Evolutionary conservation across 2,888 invertebrate species (phyloP).

Genomic region (Protodeltote pygarga): DNA sequence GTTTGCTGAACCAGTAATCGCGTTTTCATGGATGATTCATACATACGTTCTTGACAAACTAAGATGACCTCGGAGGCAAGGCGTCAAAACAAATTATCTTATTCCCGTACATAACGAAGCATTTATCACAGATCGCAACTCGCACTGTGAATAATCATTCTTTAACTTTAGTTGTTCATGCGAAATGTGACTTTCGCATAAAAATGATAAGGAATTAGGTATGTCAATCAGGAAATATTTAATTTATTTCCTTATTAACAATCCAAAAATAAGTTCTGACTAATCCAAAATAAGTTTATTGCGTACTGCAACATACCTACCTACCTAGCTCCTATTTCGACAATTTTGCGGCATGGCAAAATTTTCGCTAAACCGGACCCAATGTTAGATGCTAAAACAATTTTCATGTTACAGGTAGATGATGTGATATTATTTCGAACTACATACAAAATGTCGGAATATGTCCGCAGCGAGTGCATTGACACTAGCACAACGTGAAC

Average conservation of each 20-base stretch:
- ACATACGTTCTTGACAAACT: constrained; percentile 68
- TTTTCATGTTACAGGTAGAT: constrained; percentile 36
- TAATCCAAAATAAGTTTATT: too few species aligned
- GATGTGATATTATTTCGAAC: constrained; percentile 41
- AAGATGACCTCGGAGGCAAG: constrained; percentile 59
- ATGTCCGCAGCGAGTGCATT: constrained; percentile 59
- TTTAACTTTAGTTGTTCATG: too few species aligned
- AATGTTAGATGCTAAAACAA: too few species aligned
- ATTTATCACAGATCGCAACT: constrained; percentile 22
- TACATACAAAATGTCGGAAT: constrained; percentile 52
- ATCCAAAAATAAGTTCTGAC: too few species aligned
- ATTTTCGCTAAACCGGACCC: too few species aligned
- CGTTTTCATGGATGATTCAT: constrained; percentile 64
- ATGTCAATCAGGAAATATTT: too few species aligned
- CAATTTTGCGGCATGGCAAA: too few species aligned
- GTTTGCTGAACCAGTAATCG: constrained; percentile 45
- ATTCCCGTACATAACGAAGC: constrained; percentile 32
- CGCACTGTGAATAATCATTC: constrained; percentile 5
- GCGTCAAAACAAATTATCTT: constrained; percentile 65
- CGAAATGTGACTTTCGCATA: too few species aligned
- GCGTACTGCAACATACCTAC: too few species aligned
- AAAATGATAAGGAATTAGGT: too few species aligned
- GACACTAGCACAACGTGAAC: constrained; percentile 54
- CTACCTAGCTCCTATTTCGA: too few species aligned
- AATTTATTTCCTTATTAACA: too few species aligned